Evolutionary conservation across 2,797 vertebrate species (phyloP).

Genomic region (Gymnothorax javanicus): DNA sequence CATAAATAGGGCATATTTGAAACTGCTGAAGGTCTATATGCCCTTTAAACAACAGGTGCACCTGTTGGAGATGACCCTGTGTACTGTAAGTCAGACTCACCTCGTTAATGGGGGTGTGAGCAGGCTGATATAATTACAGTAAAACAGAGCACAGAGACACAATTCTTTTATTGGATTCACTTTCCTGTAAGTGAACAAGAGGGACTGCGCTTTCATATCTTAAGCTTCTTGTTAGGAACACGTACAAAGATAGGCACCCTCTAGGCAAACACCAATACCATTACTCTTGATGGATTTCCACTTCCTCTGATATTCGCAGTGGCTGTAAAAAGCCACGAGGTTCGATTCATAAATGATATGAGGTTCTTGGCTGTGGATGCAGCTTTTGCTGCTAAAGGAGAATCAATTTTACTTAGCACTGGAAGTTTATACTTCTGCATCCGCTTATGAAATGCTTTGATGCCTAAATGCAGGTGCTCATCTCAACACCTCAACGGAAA

Average conservation of each 20-base stretch:
- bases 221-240: constrained; percentile 68
- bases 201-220: constrained; percentile 67
- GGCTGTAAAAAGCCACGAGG: constrained; percentile 68
- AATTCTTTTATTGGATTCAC: constrained; percentile 52
- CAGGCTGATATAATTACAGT: constrained; percentile 49
- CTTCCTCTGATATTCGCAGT: constrained; percentile 76
- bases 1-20: not conserved
- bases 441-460: not conserved
- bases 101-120: constrained; percentile 54
- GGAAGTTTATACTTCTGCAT: constrained; percentile 2
- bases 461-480: not conserved
- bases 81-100: constrained; percentile 52
- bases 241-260: constrained; percentile 76
- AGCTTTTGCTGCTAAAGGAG: constrained; percentile 55
- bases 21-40: not conserved
- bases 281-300: constrained; percentile 81
- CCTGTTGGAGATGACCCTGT: not conserved
- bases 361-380: constrained; percentile 67
- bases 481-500: not conserved
- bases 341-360: constrained; percentile 79
- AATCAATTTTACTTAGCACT: constrained; percentile 33
- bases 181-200: constrained; percentile 61
- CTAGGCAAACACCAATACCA: constrained; percentile 75
- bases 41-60: not conserved
- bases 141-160: constrained; percentile 73